Conservation (phyloP, 2,888 invertebrate species). For the Rotaria socialis region DNA sequence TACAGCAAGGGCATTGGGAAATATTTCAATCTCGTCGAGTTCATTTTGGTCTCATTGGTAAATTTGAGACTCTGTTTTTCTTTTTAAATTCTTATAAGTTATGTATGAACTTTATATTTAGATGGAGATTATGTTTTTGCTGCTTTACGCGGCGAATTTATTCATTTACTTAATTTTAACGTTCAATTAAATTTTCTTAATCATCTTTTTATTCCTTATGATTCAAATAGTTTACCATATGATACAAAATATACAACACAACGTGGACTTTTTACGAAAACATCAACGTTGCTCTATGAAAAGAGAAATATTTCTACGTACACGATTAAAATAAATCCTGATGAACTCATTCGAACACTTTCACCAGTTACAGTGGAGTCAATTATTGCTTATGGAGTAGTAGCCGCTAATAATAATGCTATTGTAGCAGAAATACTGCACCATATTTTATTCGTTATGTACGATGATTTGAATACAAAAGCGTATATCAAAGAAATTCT, state of each 20-base stretch:
- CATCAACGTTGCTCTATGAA: not conserved
- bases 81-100: not conserved
- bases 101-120: not conserved
- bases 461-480: conserved; percentile 18
- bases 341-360: not conserved
- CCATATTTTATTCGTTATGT: not conserved
- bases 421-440: not conserved
- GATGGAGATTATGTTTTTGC: not conserved
- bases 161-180: conserved; percentile 34
- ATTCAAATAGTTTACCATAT: not conserved
- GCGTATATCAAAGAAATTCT: not conserved
- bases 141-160: not conserved
- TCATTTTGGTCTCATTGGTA: conserved; percentile 20
- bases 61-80: not conserved
- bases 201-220: not conserved
- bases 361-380: not conserved
- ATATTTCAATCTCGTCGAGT: not conserved
- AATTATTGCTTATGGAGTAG: not conserved
- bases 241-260: not conserved
- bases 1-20: not conserved
- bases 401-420: not conserved
- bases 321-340: not conserved
- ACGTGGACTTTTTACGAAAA: not conserved
- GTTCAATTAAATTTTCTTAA: not conserved
- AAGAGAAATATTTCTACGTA: not conserved